Evolutionary conservation across 1,140 invertebrate genomes (phyloP), one percentile per base, ranked within the genome.

Genomic region (Papilio dardanus): DNA sequence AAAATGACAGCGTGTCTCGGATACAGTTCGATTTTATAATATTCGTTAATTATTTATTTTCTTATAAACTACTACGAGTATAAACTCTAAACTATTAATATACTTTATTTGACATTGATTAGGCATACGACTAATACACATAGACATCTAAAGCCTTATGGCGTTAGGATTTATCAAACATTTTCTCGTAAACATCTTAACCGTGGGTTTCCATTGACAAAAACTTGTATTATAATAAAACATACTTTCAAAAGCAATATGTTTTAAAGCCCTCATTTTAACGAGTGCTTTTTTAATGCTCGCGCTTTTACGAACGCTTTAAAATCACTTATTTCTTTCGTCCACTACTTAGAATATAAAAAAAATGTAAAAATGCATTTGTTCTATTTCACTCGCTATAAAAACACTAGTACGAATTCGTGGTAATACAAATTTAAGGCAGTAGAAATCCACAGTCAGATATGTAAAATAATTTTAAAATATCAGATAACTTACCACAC

Each of bases 71-170:
- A n/a, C n/a, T n/a, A n/a, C n/a, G n/a, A n/a, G n/a, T n/a, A n/a
- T n/a, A n/a, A 24, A 54, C 10, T 54, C 21, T 24, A 24, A 54
- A 24, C 19, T 54, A 54, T 54, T n/a, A n/a, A 37, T 24, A 24
- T 54, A 54, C 24, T 0, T 54, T 21, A 28, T 54, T 54, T 54
- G 50, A 54, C 21, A 54, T 54, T 54, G 50, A 54, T 54, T 54
- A 54, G 50, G 50, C 50, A 54, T 54, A 54, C 1, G 19, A 2
- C 21, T 54, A 21, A 54, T 54, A 54, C 21, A 54, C 2, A 54
- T 54, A 54, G 21, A 54, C 50, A 54, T 54, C 50, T 54, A 54
- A 54, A 54, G 50, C 50, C 50, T 54, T 54, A 21, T 54, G 21
- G 21, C 21, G 21, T 10, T 54, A 54, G 24, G 6, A 54, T 54